phyloP scores from a whole-genome alignment of 2,797 vertebrate genomes.

The Typhlichthys subterraneus region DNA sequence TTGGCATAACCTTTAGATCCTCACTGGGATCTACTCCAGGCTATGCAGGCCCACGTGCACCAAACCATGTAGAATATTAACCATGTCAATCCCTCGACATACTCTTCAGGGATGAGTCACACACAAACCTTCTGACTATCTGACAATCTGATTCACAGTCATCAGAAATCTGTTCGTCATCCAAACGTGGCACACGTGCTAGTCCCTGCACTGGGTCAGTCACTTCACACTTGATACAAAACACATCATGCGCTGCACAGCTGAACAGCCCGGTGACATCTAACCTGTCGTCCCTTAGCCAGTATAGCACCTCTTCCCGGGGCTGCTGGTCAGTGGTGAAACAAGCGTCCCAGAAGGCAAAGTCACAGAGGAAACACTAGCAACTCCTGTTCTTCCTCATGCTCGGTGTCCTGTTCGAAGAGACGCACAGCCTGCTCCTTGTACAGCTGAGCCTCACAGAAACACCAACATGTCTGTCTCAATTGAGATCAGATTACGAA shows the following conservation, averaged over 20 bases:
- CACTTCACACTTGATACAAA: background rate
- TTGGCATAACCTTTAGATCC: no score
- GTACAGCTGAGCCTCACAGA: constrained; percentile 52
- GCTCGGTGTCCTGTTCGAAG: background rate
- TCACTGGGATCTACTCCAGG: no score
- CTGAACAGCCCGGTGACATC: constrained; percentile 10
- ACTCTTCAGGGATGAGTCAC: no score
- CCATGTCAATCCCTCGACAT: no score
- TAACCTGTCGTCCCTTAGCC: constrained; percentile 70
- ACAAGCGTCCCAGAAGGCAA: constrained; percentile 75
- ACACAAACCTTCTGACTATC: no score
- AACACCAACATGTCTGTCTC: constrained; percentile 5
- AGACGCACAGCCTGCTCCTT: constrained; percentile 23
- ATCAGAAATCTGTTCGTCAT: no score
- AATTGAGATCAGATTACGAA: constrained; percentile 13
- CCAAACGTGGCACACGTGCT: no score
- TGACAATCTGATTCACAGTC: no score
- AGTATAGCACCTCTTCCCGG: constrained; percentile 67
- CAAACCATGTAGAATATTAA: no score
- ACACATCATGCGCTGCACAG: background rate
- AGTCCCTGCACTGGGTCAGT: no score
- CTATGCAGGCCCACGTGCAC: no score
- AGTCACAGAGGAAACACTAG: constrained; percentile 74
- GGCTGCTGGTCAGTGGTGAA: constrained; percentile 66
- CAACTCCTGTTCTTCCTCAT: constrained; percentile 22